Evolutionary conservation across 1,140 invertebrate genomes (phyloP).

Genomic region (Sarcophaga peregrina): DNA sequence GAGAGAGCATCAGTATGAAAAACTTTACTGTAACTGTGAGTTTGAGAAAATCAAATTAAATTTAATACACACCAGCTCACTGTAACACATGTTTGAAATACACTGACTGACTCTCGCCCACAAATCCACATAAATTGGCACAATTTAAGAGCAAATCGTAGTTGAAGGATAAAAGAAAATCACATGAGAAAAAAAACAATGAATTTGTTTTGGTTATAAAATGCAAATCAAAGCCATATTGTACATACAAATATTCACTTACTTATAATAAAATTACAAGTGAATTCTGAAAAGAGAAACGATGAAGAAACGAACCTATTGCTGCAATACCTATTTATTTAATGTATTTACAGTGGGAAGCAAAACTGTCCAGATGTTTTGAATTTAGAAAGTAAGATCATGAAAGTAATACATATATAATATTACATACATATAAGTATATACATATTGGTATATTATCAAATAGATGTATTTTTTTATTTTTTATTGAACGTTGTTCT

Average conservation of each 20-base stretch:
- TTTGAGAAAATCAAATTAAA: neutral
- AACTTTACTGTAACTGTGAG: neutral
- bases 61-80: neutral
- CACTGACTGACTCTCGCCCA: neutral
- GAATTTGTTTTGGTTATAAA: neutral
- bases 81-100: neutral
- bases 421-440: too few species aligned
- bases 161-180: neutral
- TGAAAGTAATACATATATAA: too few species aligned
- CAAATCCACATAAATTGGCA: neutral
- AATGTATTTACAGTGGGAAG: neutral
- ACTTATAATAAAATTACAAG: neutral
- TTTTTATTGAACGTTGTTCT: too few species aligned
- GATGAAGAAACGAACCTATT: neutral
- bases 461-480: too few species aligned
- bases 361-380: neutral
- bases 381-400: too few species aligned
- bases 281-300: neutral
- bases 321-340: neutral
- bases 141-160: neutral
- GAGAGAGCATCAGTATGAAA: neutral
- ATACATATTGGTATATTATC: too few species aligned
- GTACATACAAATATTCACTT: neutral
- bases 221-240: conserved; percentile 10
- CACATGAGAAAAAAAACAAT: neutral